These are phyloP conservation scores for Anoplius nigerrimus DNA, from an alignment of 2,888 invertebrate species.

Conservation along the genomic window DNA sequence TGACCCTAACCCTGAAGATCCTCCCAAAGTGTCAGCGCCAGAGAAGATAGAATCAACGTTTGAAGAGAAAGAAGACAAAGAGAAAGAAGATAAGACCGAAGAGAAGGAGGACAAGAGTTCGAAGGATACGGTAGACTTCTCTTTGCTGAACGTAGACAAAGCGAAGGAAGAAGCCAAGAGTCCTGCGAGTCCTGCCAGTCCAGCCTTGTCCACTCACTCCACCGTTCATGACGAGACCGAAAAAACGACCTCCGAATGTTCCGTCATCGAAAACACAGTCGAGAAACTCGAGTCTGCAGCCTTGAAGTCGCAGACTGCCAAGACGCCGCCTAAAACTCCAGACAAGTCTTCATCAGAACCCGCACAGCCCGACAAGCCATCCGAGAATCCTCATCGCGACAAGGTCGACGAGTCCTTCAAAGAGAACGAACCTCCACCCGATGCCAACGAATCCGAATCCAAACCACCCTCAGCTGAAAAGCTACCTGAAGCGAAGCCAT, in stretches of 20 bases:
- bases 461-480: conserved; percentile 8
- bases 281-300: background rate
- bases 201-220: conserved; percentile 2
- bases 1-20: background rate
- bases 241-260: background rate
- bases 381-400: conserved; percentile 9
- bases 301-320: background rate
- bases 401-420: conserved; percentile 9
- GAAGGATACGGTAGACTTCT: background rate
- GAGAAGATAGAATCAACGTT: conserved; percentile 9
- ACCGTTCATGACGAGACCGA: background rate
- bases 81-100: conserved; percentile 6
- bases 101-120: background rate
- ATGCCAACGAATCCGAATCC: too few species aligned
- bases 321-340: conserved; percentile 2
- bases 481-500: background rate
- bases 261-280: background rate
- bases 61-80: background rate
- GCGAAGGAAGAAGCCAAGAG: background rate
- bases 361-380: background rate
- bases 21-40: too few species aligned
- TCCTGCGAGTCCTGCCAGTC: background rate
- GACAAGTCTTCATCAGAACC: conserved; percentile 19
- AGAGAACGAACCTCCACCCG: background rate
- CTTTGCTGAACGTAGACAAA: background rate